Evolutionary conservation across 2,113 vertebrate genomes (phyloP).

Genomic region (Lota lota): DNA sequence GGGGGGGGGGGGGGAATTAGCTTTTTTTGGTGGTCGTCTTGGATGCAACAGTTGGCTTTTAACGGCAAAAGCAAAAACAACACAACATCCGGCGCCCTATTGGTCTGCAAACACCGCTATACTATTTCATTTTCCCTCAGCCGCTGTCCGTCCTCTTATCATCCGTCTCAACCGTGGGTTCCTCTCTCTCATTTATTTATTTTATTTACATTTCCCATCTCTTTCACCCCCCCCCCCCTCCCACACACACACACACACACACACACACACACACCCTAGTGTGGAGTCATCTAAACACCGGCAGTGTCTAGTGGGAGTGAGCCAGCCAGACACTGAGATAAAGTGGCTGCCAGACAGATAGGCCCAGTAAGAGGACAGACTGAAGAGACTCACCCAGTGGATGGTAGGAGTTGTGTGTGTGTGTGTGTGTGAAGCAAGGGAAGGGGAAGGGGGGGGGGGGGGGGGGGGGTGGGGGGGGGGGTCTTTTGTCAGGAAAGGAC

Average conservation of each 20-base stretch:
- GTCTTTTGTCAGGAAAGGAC: conserved; percentile 59
- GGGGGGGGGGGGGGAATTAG: conserved; percentile 51
- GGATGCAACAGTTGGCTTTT: conserved; percentile 54
- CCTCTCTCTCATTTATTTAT: conserved; percentile 12
- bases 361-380: conserved; percentile 15
- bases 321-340: conserved; percentile 25
- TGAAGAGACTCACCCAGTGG: conserved; percentile 44
- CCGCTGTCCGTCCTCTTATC: neutral
- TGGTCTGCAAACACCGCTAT: neutral
- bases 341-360: conserved; percentile 23
- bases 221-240: conserved; percentile 32
- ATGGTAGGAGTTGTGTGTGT: conserved; percentile 12
- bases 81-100: no score
- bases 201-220: conserved; percentile 10
- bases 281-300: no score
- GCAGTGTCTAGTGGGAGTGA: conserved; percentile 16
- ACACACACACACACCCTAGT: no score
- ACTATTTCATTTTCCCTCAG: conserved; percentile 11
- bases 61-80: conserved; percentile 6
- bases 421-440: no score
- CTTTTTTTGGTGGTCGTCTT: conserved; percentile 43
- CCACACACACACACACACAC: conserved; percentile 12
- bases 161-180: conserved; percentile 5
- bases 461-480: conserved; percentile 44
- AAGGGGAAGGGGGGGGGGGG: conserved; percentile 17